A percentile compares a stretch with the other conserved stretches of the same genome.
These are phyloP conservation scores for Entosphenus tridentatus DNA, from an alignment of 2,113 vertebrate species.

Conservation along the genomic window DNA sequence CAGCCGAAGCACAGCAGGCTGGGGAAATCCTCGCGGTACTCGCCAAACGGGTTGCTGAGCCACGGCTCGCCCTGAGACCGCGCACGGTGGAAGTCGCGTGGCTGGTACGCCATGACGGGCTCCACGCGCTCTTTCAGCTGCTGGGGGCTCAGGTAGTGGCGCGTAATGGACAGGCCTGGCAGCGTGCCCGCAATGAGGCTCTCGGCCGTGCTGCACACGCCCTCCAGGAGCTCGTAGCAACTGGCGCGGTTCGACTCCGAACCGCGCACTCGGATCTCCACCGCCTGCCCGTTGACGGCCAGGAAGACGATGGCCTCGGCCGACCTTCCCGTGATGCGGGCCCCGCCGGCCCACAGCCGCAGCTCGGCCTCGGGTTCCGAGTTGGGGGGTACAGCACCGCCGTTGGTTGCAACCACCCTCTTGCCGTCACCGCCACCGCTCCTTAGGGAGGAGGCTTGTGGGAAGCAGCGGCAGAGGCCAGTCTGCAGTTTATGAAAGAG, in stretches of 20 bases:
- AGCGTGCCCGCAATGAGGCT: constrained; percentile 59
- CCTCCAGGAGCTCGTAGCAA: constrained; percentile 70
- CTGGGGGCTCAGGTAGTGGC: constrained; percentile 86
- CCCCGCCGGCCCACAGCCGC: constrained; percentile 70
- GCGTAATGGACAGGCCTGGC: constrained; percentile 58
- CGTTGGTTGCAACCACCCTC: background rate
- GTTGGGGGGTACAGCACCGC: constrained; percentile 24
- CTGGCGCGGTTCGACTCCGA: constrained; percentile 49
- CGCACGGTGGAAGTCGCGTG: constrained; percentile 76
- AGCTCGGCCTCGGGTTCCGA: constrained; percentile 52
- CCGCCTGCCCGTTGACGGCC: constrained; percentile 88
- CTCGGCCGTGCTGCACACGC: constrained; percentile 67
- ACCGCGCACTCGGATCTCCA: constrained; percentile 75
- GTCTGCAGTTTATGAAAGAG: constrained; percentile 95
- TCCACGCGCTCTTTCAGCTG: constrained; percentile 75
- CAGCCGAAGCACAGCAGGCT: constrained; percentile 75
- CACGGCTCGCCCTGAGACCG: constrained; percentile 58
- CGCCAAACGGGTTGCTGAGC: constrained; percentile 81
- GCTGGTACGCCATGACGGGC: constrained; percentile 89
- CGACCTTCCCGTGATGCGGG: constrained; percentile 46
- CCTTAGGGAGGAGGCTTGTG: constrained; percentile 22
- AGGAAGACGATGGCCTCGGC: constrained; percentile 66
- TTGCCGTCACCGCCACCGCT: no score
- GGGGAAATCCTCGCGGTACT: constrained; percentile 81
- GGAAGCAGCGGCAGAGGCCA: constrained; percentile 80